Percentiles rank a stretch among this genome's conserved stretches.
phyloP scores from a whole-genome alignment of 1,140 invertebrate species.

The Harpegnathos saltator region DNA sequence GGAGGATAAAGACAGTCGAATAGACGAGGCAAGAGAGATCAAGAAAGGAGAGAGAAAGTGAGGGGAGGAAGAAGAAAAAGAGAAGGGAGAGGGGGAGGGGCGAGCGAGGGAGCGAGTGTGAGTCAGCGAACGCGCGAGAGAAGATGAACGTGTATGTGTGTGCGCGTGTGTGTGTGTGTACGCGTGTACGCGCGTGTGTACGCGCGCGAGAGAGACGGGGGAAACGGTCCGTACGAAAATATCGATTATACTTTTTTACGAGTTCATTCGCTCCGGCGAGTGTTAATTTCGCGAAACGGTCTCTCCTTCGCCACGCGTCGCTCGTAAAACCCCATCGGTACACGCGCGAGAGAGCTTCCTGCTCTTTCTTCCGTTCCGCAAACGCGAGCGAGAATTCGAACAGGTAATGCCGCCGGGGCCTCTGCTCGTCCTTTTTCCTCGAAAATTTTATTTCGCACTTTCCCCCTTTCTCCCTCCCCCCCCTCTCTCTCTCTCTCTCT shows the following conservation, averaged over 20 bases:
- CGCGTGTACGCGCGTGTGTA: neutral
- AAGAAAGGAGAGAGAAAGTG: slow-evolving; percentile 24
- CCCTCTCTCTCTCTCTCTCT: slow-evolving; percentile 6
- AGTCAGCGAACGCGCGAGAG: slow-evolving; percentile 13
- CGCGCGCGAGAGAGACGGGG: neutral
- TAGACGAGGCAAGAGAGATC: slow-evolving; percentile 5
- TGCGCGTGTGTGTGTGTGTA: neutral
- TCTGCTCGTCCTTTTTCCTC: neutral
- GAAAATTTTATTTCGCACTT: slow-evolving; percentile 9
- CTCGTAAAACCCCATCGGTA: slow-evolving; percentile 77
- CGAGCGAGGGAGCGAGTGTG: slow-evolving; percentile 40
- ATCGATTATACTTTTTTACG: slow-evolving; percentile 79
- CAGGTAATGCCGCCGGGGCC: neutral
- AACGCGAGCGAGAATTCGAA: neutral
- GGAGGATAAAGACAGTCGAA: slow-evolving; percentile 19
- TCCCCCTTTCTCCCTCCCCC: neutral
- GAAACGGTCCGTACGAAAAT: slow-evolving; percentile 72
- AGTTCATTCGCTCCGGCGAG: slow-evolving; percentile 70
- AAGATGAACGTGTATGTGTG: slow-evolving; percentile 17
- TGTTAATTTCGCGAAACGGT: slow-evolving; percentile 76
- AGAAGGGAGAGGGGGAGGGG: neutral
- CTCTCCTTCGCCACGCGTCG: slow-evolving; percentile 69
- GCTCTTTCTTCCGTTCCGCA: slow-evolving; percentile 26
- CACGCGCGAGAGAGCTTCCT: slow-evolving; percentile 64
- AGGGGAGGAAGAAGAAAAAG: no score